Base-by-base conservation (phyloP, 2,888 invertebrate species). In the Lasioglossum vierecki region DNA sequence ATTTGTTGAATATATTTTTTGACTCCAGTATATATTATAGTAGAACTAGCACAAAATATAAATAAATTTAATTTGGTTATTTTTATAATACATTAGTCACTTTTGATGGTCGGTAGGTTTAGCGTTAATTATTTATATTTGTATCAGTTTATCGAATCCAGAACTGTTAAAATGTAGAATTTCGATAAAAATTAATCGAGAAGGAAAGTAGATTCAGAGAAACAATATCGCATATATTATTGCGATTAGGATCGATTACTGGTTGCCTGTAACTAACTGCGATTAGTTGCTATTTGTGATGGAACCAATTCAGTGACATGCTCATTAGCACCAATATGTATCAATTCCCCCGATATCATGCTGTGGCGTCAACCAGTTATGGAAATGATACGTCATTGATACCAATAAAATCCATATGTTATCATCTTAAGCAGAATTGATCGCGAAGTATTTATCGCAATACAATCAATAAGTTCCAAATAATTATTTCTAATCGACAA, bases 291-390 rank as follows among this genome's bases (percentile, higher is more conserved):
- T 30, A 63, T 63, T 30, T 63, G 63, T 6, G 30, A 30, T 30
- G 15, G 63, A 63, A 63, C 11, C 63, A 63, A 63, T 26, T 63
- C 63, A 30, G 63, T 5, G 13, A 30, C 63, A 30, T 63, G 26
- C 63, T 63, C 63, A 30, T 30, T 63, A 63, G 63, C 63, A 30
- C 26, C 30, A 63, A 63, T 30, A 63, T 63, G 63, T 63, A 63
- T 63, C 26, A 63, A 30, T 63, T 63, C 63, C 30, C 22, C 22
- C 13, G 30, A 15, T 63, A 15, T 63, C 63, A 6, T 15, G 13
- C 63, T 63, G 63, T 63, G 30, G 15, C 5, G 30, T 63, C 63
- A 63, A 63, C 63, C 63, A 15, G 30, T 15, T 63, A 63, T 30
- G 63, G 63, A 30, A 63, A 63, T 30, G 5, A 63, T 63, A n/a